phyloP scores from a whole-genome alignment of 1,140 invertebrate species.

The Zaprionus kolodkinae region DNA sequence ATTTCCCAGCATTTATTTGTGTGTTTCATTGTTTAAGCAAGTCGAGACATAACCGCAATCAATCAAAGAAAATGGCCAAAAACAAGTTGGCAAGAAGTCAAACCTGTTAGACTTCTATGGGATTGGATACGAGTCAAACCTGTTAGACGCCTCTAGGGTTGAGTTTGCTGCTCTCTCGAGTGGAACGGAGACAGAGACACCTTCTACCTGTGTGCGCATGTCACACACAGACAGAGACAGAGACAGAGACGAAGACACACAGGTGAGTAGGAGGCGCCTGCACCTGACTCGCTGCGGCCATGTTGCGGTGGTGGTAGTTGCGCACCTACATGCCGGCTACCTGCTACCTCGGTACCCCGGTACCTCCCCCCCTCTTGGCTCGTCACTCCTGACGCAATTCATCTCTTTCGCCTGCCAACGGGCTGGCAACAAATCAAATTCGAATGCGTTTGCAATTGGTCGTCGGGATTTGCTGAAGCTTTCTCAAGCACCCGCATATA shows the following conservation, averaged over 20 bases:
- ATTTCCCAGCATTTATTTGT: background rate
- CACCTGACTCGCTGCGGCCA: slow-evolving; percentile 47
- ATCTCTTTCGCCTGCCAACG: slow-evolving; percentile 1
- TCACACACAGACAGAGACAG: slow-evolving; percentile 18
- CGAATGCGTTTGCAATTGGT: slow-evolving; percentile 71
- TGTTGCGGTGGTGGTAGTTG: slow-evolving; percentile 43
- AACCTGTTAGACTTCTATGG: background rate
- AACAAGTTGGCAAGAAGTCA: slow-evolving; percentile 1
- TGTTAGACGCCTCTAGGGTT: background rate
- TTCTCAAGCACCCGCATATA: slow-evolving; percentile 26
- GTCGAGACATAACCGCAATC: slow-evolving; percentile 22
- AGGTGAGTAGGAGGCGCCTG: slow-evolving; percentile 47
- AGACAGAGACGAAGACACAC: too few species aligned
- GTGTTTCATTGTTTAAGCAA: slow-evolving; percentile 22
- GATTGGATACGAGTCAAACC: too few species aligned
- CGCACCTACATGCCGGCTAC: background rate
- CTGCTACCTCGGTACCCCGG: slow-evolving; percentile 13
- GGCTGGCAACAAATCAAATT: slow-evolving; percentile 79
- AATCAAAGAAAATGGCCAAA: slow-evolving; percentile 23
- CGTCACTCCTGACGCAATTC: slow-evolving; percentile 3
- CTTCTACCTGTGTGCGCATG: slow-evolving; percentile 71
- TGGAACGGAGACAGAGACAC: slow-evolving; percentile 18
- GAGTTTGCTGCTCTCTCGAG: background rate
- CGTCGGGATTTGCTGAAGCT: slow-evolving; percentile 13
- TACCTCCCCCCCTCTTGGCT: background rate